phyloP scores from a whole-genome alignment of 2,888 invertebrate genomes.

The Rotaria magnacalcarata region DNA sequence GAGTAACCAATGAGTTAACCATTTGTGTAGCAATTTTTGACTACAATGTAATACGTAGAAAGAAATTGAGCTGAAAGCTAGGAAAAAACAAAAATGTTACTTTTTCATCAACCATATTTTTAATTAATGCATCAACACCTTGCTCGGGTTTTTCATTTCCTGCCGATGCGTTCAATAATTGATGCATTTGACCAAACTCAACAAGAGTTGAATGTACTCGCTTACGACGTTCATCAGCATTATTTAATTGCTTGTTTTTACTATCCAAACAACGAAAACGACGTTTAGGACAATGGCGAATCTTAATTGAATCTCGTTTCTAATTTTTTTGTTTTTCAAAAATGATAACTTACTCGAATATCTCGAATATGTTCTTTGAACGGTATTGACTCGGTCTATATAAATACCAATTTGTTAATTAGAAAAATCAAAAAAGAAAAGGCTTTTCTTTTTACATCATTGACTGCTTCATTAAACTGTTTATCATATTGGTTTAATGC shows the following conservation, averaged over 20 bases:
- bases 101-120: slow-evolving; percentile 27
- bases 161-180: background rate
- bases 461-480: background rate
- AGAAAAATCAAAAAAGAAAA: too few relatives aligned
- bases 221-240: background rate
- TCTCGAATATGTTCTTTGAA: background rate
- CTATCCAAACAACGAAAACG: slow-evolving; percentile 22
- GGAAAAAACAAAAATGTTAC: background rate
- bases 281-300: slow-evolving; percentile 9
- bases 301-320: background rate
- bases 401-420: too few relatives aligned
- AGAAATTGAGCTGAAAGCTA: too few relatives aligned
- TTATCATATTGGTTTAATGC: slow-evolving; percentile 70
- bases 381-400: background rate
- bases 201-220: slow-evolving; percentile 68
- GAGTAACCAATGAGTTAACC: background rate
- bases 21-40: slow-evolving; percentile 8
- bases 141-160: background rate
- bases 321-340: background rate
- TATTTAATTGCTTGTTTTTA: background rate
- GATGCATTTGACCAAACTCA: slow-evolving; percentile 70
- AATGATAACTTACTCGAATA: background rate
- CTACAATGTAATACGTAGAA: background rate
- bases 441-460: background rate
- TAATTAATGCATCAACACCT: background rate